These are phyloP conservation scores for Syrrhaptes paradoxus DNA, from an alignment of 2,113 vertebrate genomes.

Conservation along the genomic window DNA sequence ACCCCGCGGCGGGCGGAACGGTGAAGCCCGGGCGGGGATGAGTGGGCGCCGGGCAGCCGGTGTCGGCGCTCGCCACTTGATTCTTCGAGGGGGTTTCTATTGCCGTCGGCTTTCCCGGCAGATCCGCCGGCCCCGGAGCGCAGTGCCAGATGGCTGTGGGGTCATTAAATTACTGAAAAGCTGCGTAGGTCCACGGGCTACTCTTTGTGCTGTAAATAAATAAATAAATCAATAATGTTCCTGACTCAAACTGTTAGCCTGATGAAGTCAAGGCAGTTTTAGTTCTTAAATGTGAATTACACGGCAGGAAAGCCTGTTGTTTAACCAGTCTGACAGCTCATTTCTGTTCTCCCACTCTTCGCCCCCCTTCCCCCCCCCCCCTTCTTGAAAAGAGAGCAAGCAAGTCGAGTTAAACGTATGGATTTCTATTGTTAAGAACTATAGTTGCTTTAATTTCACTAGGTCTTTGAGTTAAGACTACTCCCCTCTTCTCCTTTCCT, in stretches of 20 bases:
- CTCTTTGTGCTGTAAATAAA: background rate
- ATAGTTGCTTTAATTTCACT: background rate
- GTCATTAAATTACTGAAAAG: background rate
- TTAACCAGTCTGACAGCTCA: background rate
- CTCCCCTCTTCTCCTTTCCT: background rate
- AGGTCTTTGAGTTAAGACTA: background rate
- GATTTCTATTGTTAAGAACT: background rate
- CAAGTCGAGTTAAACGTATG: background rate
- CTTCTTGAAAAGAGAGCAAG: fast-evolving
- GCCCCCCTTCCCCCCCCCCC: fast-evolving
- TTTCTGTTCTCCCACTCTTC: background rate
- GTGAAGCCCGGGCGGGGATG: background rate
- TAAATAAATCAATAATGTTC: background rate
- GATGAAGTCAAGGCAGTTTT: background rate
- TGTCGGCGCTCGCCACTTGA: background rate
- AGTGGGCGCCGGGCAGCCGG: background rate
- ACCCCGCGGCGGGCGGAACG: background rate
- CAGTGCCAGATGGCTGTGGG: background rate
- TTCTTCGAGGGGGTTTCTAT: background rate
- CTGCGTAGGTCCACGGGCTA: background rate
- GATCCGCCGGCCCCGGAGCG: background rate
- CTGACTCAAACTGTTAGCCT: background rate
- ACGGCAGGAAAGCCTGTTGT: background rate
- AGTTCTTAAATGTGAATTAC: background rate
- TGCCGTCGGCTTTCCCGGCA: background rate